Base-by-base conservation (phyloP, 2,797 vertebrate genomes). In the Hyperoplus immaculatus region DNA sequence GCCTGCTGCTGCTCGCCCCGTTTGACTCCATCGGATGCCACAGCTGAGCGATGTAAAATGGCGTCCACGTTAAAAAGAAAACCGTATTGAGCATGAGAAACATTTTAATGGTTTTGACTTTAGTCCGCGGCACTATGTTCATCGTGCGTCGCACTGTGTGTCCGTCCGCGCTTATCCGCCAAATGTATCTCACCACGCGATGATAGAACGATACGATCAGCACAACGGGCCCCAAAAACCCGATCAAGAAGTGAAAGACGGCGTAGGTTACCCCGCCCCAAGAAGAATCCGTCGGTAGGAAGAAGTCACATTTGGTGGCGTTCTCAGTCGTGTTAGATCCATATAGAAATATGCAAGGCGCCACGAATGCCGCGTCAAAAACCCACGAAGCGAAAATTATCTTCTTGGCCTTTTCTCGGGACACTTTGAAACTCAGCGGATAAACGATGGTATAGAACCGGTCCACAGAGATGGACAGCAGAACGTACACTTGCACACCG, bases 61-160 rank as follows among this genome's bases (percentile, higher is more conserved):
- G 98, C 4, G 95, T 93, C 97, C 97, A 99, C 58, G 96, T 97
- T 56, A 97, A 85, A 42, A 98, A 93, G 82, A 99, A 99, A 14
- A 98, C 79, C 0, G 88, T 90, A 69, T 98, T 99, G 50, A 99
- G 93, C 89, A 96, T 95, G 45, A 99, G 95, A 84, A 99, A 98
- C 98, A 99, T 99, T 93, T 99, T 99, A 86, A 99, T 96, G 14
- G 98, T 99, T 93, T 97, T 99, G 77, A 99, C 98, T 92, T 99
- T 99, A 79, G 97, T 96, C 93, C 98, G 96, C 0, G 98, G 98
- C 16, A 99, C 97, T 0, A 96, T 96, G 84, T 99, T 99, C 93
- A 94, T 97, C 0, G 98, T 99, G 75, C 98, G 94, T 38, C 97
- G 96, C 69, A 99, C 96, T 0, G 96, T 95, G 77, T 94, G 96